Base-by-base conservation (phyloP, 2,888 invertebrate species). In the Synanthedon formicaeformis region DNA sequence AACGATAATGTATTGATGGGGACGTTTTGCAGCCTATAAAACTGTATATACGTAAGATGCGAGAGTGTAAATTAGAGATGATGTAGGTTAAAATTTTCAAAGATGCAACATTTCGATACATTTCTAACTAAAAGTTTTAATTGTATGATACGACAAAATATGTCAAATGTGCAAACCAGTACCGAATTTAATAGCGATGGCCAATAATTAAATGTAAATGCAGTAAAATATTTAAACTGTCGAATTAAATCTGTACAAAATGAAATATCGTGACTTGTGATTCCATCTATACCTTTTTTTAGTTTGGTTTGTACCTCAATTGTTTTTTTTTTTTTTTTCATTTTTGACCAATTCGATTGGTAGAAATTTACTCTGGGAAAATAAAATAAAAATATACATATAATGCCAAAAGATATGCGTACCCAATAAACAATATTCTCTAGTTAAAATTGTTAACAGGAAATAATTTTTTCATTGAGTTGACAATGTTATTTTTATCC, bases 211-310 rank as follows among this genome's bases (percentile, higher is more conserved):
- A 68, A 79, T 85, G 84, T 86, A 82, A 81, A 81, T 69, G 78
- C 82, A 82, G 78, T 81, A 82, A n/a, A 81, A 76, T 83, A 81
- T 81, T 78, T 81, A 81, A 81, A 81, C 83, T 83, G 81, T 83
- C 83, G 78, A 84, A 85, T 85, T 85, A 86, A 86, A 85, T 85
- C 85, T 86, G 85, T 85, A 86, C 84, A 86, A 85, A 85, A 85
- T 67, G 71, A 80, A 75, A 57, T 60, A 81, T 54, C 74, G 78
- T 81, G 81, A 67, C 63, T 83, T 50, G 66, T 84, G 68, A 82
- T 84, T 83, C 69, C 23, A 10, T n/a, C n/a, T 12, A 65, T 65
- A 68, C 60, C 68, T 72, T 13, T 49, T n/a, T 49, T 49, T 8
- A 18, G 2, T 49, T 49, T 49, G 23, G 49, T 12, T 49, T 49